Percentiles rank a stretch among this genome's conserved stretches.
phyloP scores from a whole-genome alignment of 2,888 invertebrate species.

The Parnassius smintheus region DNA sequence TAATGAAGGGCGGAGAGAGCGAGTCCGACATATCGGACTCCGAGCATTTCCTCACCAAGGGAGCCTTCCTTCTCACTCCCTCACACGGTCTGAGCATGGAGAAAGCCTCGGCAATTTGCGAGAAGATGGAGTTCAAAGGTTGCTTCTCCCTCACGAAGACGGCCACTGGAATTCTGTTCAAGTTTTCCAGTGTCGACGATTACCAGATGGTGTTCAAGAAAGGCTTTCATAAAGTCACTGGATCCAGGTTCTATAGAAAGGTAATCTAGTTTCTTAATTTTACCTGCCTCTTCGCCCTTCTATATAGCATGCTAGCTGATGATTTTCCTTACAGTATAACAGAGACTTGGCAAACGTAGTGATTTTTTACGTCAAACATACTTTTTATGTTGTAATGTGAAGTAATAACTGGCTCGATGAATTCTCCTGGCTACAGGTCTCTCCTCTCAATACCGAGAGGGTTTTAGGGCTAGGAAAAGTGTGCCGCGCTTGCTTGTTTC shows the following conservation, averaged over 20 bases:
- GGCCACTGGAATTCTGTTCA: conserved; percentile 93
- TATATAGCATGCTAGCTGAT: conserved; percentile 25
- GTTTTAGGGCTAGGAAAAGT: too few species aligned
- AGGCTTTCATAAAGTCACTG: conserved; percentile 93
- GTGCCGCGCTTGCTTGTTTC: too few species aligned
- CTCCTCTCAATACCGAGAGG: too few species aligned
- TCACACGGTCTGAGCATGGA: conserved; percentile 93
- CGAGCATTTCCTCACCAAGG: conserved; percentile 89
- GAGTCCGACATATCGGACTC: conserved; percentile 89
- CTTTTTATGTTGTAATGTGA: too few species aligned
- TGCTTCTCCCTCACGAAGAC: conserved; percentile 93
- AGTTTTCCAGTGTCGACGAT: conserved; percentile 92
- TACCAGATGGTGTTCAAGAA: conserved; percentile 93
- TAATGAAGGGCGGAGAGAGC: conserved; percentile 87
- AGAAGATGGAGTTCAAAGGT: conserved; percentile 93
- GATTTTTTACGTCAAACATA: too few species aligned
- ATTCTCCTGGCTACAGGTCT: too few species aligned
- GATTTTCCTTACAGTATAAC: conserved; percentile 25
- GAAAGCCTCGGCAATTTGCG: conserved; percentile 91
- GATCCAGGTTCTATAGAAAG: conserved; percentile 92
- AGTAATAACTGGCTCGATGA: too few species aligned
- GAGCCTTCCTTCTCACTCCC: conserved; percentile 91
- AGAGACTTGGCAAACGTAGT: too few species aligned
- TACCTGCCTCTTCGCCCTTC: conserved; percentile 52
- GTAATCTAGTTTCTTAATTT: conserved; percentile 66